These are phyloP conservation scores for Plutella xylostella DNA, from an alignment of 2,888 invertebrate species.

Conservation along the genomic window DNA sequence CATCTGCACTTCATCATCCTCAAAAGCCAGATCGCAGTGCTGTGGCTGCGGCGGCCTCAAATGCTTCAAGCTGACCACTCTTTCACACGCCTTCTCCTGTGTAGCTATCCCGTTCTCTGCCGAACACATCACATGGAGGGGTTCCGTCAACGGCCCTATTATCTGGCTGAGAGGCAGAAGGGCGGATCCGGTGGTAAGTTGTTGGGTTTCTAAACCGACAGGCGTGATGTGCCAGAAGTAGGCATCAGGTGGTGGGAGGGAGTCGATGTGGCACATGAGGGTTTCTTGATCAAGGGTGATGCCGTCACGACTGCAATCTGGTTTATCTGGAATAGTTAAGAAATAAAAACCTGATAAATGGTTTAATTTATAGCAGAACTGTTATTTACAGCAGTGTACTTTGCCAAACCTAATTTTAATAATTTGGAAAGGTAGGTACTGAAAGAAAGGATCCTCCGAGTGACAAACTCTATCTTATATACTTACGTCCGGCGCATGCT, in stretches of 20 bases:
- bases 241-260: constrained; percentile 47
- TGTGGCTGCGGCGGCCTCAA: constrained; percentile 50
- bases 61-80: constrained; percentile 41
- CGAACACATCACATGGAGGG: constrained; percentile 44
- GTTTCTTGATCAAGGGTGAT: constrained; percentile 47
- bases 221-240: constrained; percentile 57
- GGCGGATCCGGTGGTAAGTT: constrained; percentile 50
- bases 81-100: constrained; percentile 47
- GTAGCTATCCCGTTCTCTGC: constrained; percentile 53
- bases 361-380: too few relatives aligned
- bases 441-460: not conserved
- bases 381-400: too few relatives aligned
- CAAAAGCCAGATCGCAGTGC: constrained; percentile 53
- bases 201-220: constrained; percentile 42
- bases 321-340: constrained; percentile 38
- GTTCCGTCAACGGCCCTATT: constrained; percentile 40
- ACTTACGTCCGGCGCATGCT: too few relatives aligned
- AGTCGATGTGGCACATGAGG: constrained; percentile 44
- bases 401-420: too few relatives aligned
- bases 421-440: too few relatives aligned
- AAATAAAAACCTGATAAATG: too few relatives aligned
- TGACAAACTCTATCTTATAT: too few relatives aligned
- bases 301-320: constrained; percentile 47
- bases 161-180: constrained; percentile 47
- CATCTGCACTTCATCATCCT: constrained; percentile 56